Conservation (phyloP, 2,113 vertebrate species). For the Deroptyus accipitrinus region DNA sequence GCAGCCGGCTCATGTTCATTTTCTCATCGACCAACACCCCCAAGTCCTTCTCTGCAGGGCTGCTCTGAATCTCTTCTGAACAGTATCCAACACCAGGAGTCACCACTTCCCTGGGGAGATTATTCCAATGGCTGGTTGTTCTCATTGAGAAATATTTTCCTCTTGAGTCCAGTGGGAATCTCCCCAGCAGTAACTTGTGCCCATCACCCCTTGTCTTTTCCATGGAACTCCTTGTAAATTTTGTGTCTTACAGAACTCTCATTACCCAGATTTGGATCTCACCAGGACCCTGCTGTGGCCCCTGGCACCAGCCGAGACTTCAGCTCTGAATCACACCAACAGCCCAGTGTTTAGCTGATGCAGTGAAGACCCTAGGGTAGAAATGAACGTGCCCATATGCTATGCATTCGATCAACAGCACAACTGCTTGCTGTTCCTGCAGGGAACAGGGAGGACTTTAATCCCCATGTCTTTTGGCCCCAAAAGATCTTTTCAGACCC, state of each 20-base stretch:
- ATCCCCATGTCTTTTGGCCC: not conserved
- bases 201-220: not conserved
- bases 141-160: not conserved
- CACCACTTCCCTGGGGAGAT: not conserved
- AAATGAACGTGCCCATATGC: not conserved
- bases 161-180: not conserved
- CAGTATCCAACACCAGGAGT: not conserved
- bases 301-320: not conserved
- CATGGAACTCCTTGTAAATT: not conserved
- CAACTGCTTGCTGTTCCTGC: not conserved
- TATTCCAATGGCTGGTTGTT: not conserved
- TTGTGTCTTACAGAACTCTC: not conserved
- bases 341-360: not conserved
- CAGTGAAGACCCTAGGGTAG: not conserved
- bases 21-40: too few relatives aligned
- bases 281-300: not conserved
- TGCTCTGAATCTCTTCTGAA: not conserved
- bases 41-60: too few relatives aligned
- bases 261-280: not conserved
- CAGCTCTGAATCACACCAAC: not conserved
- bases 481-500: not conserved
- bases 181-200: not conserved
- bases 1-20: too few relatives aligned
- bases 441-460: not conserved
- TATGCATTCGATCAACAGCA: fast-evolving